Conservation (phyloP, 1,140 invertebrate species). For the Cotesia chilonis region DNA sequence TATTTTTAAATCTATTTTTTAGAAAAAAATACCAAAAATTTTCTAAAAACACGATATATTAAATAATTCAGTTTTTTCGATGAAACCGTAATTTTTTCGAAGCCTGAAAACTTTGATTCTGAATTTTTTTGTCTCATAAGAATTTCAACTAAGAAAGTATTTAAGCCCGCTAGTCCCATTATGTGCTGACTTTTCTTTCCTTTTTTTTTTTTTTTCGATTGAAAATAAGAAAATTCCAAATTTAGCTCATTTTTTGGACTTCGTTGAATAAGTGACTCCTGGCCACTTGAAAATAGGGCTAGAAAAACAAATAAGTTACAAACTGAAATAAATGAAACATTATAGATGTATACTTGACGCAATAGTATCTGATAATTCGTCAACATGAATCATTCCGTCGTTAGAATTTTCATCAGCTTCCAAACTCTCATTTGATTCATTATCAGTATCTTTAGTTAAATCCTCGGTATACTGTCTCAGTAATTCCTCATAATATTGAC, state of each 20-base stretch:
- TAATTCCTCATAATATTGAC: constrained; percentile 27
- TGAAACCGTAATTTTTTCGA: constrained; percentile 32
- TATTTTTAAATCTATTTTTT: no score
- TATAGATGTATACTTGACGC: neutral
- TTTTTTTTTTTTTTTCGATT: constrained; percentile 25
- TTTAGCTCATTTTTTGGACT: constrained; percentile 16
- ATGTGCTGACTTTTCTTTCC: constrained; percentile 24
- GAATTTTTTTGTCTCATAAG: constrained; percentile 20
- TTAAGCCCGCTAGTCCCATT: constrained; percentile 21
- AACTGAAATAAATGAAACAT: constrained; percentile 4
- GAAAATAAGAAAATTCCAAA: constrained; percentile 7
- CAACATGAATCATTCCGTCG: constrained; percentile 22
- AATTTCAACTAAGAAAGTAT: constrained; percentile 26
- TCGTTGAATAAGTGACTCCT: constrained; percentile 34
- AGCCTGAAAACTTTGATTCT: constrained; percentile 1
- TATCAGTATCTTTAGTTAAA: constrained; percentile 9
- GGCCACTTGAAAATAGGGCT: constrained; percentile 34
- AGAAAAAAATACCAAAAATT: constrained; percentile 19
- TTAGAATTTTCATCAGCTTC: constrained; percentile 25
- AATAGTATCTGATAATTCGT: constrained; percentile 14
- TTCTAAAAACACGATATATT: constrained; percentile 15
- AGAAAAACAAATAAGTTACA: constrained; percentile 8
- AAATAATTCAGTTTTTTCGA: constrained; percentile 34
- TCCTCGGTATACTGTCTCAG: constrained; percentile 20
- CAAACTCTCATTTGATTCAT: constrained; percentile 23